phyloP scores from a whole-genome alignment of 1,140 invertebrate species.

The Mamestra configurata region DNA sequence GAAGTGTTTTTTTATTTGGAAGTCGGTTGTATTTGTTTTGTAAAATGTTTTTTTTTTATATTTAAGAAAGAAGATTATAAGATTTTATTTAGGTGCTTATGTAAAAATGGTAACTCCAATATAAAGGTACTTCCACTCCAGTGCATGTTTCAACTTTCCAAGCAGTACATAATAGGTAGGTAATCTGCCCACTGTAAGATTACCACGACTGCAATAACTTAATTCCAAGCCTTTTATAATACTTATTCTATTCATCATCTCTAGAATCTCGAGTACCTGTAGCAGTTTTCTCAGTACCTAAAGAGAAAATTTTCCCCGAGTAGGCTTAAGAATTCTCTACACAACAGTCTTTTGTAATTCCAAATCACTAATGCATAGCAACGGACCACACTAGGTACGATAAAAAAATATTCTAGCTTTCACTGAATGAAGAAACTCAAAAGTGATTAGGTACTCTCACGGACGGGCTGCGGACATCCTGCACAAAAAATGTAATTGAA shows the following conservation, averaged over 20 bases:
- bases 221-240: no score
- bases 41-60: no score
- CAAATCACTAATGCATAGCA: slow-evolving; percentile 9
- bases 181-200: no score
- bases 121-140: no score
- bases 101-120: no score
- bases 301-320: not conserved
- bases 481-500: slow-evolving; percentile 75
- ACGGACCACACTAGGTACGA: slow-evolving; percentile 17
- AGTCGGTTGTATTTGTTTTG: no score
- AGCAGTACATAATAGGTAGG: no score
- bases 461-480: slow-evolving; percentile 72
- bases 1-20: no score
- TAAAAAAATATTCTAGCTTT: slow-evolving; percentile 68
- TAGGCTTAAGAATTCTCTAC: not conserved
- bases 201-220: no score
- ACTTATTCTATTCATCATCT: not conserved
- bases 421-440: slow-evolving; percentile 70
- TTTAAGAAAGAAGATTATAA: no score
- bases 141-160: no score
- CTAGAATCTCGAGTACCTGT: not conserved
- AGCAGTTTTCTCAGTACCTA: not conserved
- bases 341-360: not conserved
- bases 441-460: slow-evolving; percentile 71
- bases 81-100: no score